Percentiles rank a stretch among this genome's conserved stretches.
These are phyloP conservation scores for Asteroscopus sphinx DNA, from an alignment of 2,888 invertebrate species.

Conservation along the genomic window DNA sequence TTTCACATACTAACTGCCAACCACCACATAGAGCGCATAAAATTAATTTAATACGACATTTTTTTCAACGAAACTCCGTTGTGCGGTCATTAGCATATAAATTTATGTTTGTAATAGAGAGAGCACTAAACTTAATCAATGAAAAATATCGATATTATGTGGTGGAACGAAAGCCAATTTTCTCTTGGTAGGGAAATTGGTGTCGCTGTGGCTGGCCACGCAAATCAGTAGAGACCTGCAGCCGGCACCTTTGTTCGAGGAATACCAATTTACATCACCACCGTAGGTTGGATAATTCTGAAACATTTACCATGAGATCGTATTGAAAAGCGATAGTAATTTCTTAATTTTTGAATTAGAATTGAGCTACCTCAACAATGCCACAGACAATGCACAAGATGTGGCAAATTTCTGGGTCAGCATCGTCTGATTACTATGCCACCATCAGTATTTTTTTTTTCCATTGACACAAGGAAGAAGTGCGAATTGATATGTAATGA, in stretches of 20 bases:
- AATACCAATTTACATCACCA: slow-evolving; percentile 57
- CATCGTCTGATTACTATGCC: too few species aligned
- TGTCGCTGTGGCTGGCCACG: slow-evolving; percentile 56
- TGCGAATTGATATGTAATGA: too few species aligned
- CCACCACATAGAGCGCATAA: slow-evolving; percentile 9
- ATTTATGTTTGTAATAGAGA: slow-evolving; percentile 44
- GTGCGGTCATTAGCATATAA: slow-evolving; percentile 35
- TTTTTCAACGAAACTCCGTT: slow-evolving; percentile 25
- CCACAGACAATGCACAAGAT: too few species aligned
- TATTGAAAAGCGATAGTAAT: not conserved
- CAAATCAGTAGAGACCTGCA: slow-evolving; percentile 54
- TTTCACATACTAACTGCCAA: slow-evolving; percentile 1
- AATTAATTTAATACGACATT: slow-evolving; percentile 16
- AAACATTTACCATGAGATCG: slow-evolving; percentile 6
- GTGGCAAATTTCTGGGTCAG: too few species aligned
- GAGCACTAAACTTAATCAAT: slow-evolving; percentile 34
- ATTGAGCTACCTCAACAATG: too few species aligned
- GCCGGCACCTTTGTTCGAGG: slow-evolving; percentile 37
- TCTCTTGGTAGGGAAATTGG: slow-evolving; percentile 56
- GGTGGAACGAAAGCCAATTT: slow-evolving; percentile 44
- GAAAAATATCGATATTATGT: slow-evolving; percentile 43
- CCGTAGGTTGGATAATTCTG: slow-evolving; percentile 29
- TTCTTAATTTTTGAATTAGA: not conserved
- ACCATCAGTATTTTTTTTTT: too few species aligned
- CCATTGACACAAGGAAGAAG: too few species aligned